These are phyloP conservation scores for Mactromeris polynyma DNA, from an alignment of 2,888 invertebrate genomes.

Conservation along the genomic window DNA sequence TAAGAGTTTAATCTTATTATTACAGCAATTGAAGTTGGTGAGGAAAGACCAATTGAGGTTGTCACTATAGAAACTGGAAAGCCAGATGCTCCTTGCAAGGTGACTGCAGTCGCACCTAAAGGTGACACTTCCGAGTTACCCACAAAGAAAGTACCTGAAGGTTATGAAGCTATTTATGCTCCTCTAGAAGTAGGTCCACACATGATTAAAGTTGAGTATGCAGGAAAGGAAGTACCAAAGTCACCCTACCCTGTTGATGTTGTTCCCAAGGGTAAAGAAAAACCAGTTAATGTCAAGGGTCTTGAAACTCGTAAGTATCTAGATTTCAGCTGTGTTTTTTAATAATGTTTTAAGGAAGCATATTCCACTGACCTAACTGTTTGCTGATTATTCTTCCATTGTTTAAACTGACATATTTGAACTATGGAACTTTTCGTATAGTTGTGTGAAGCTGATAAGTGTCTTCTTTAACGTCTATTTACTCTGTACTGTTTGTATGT, in stretches of 20 bases:
- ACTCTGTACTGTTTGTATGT: too few species aligned
- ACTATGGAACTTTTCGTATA: too few species aligned
- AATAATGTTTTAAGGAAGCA: not conserved
- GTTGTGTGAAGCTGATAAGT: too few species aligned
- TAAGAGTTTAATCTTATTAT: not conserved
- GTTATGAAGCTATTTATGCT: conserved; percentile 87
- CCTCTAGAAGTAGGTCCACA: conserved; percentile 87
- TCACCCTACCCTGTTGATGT: conserved; percentile 85
- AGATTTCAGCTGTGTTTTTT: not conserved
- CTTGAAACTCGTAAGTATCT: conserved; percentile 65
- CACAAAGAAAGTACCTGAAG: conserved; percentile 92
- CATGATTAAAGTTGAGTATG: conserved; percentile 86
- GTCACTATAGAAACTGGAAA: conserved; percentile 70
- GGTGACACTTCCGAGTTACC: conserved; percentile 91
- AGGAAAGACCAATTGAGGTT: conserved; percentile 65
- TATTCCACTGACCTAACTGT: not conserved
- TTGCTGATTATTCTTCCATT: too few species aligned
- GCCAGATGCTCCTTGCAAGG: conserved; percentile 69
- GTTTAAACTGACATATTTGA: too few species aligned
- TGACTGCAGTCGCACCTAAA: conserved; percentile 82
- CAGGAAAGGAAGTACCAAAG: conserved; percentile 84
- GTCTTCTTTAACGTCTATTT: too few species aligned
- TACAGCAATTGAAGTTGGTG: conserved; percentile 71
- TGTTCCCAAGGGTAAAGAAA: conserved; percentile 71
- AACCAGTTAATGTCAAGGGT: conserved; percentile 58